A percentile compares a stretch with the other conserved stretches of the same genome.
Evolutionary conservation across 2,888 invertebrate genomes (phyloP).

Genomic region (Acholoe squamosa): DNA sequence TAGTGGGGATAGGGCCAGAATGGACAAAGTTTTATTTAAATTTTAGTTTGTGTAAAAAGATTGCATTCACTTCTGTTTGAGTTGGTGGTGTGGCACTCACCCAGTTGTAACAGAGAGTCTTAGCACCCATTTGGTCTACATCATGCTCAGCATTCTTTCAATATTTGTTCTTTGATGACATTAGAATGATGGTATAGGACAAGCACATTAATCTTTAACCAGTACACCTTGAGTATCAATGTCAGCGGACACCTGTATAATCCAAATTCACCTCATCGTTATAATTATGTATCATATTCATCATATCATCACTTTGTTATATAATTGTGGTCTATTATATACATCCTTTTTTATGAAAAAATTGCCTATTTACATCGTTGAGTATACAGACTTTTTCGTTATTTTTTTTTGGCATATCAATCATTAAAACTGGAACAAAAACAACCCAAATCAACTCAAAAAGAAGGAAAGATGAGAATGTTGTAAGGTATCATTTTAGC

Average conservation of each 20-base stretch:
- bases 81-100: not conserved
- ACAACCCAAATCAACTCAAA: slow-evolving; percentile 40
- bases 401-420: slow-evolving; percentile 54
- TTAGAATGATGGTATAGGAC: slow-evolving; percentile 10
- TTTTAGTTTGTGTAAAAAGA: not conserved
- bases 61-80: not conserved
- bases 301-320: slow-evolving; percentile 36
- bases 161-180: not conserved
- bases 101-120: not conserved
- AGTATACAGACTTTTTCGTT: slow-evolving; percentile 36
- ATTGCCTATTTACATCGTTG: slow-evolving; percentile 42
- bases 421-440: slow-evolving; percentile 59
- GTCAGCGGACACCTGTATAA: not conserved
- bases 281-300: slow-evolving; percentile 22
- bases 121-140: slow-evolving; percentile 36
- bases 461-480: slow-evolving; percentile 9
- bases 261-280: not conserved
- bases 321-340: slow-evolving; percentile 44
- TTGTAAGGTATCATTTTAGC: not conserved
- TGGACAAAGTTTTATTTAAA: not conserved
- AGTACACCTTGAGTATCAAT: slow-evolving; percentile 47
- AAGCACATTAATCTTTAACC: slow-evolving; percentile 51
- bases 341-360: not conserved
- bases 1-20: not conserved
- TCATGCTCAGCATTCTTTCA: slow-evolving; percentile 22